Evolutionary conservation across 2,888 invertebrate species (phyloP), one percentile per base, ranked within the genome.

Genomic region (Bombylius discolor): DNA sequence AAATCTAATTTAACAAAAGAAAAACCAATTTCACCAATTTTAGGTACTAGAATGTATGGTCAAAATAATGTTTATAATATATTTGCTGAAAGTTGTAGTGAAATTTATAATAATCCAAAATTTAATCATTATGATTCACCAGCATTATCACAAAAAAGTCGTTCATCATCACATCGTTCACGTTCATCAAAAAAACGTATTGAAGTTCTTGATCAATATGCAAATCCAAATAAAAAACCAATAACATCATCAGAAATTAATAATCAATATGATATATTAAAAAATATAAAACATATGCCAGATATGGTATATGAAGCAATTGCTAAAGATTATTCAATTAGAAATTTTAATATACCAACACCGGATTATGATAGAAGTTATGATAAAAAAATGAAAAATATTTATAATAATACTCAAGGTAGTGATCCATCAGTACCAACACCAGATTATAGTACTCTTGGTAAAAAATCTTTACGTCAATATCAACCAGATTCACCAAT

Each of bases 251-350:
- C 5, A 23, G 23, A 23, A 23, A 23, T 58, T 68, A 63, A 61
- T 58, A 76, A 64, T 63, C 65, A 50, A 68, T 69, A 51, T 66
- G 68, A 0, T 61, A 68, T 73, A 67, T 57, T 73, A 55, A 63
- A 70, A 6, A 71, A 67, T 48, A 69, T 71, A 65, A 70, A 72
- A 39, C 68, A 67, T 56, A 70, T 79, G 65, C 81, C 83, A 1
- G 82, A 83, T 66, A 81, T 83, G 78, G 79, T 84, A 0, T 81
- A 83, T 60, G 83, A 85, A 68, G 81, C 84, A 0, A 77, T 84
- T 60, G 81, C 77, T 46, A 75, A 69, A 2, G 73, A 74, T 52
- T 70, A 66, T 49, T 65, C 65, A 12, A 56, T 59, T 34, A 58
- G 63, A 8, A 66, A 63, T 54, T 56, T 68, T 44, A 68, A 70